phyloP scores from a whole-genome alignment of 2,113 vertebrate genomes.

The Nestor notabilis region DNA sequence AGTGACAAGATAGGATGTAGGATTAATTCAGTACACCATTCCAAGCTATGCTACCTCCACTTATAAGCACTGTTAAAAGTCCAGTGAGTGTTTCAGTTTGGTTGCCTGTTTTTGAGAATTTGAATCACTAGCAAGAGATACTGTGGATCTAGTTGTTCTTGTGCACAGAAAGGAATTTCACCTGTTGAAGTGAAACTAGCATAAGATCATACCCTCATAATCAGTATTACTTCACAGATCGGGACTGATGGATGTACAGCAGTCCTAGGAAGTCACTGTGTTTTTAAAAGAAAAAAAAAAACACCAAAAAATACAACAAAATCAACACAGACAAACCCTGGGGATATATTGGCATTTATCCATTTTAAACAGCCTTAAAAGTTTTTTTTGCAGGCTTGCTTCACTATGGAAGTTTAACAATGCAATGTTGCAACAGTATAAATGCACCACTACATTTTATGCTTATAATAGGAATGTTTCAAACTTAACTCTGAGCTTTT shows the following conservation, averaged over 20 bases:
- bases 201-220: not conserved
- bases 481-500: not conserved
- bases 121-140: fast-evolving
- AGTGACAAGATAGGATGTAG: not conserved
- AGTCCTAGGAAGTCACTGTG: not conserved
- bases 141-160: not conserved
- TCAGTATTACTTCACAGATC: not conserved
- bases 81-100: not conserved
- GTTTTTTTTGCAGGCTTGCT: not conserved
- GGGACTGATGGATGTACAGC: not conserved
- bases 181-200: not conserved
- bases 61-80: not conserved
- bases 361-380: not conserved
- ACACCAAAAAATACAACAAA: not conserved
- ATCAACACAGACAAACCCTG: not conserved
- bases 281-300: not conserved
- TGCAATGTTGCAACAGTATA: not conserved
- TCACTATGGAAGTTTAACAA: not conserved
- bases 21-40: fast-evolving
- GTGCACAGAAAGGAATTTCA: not conserved
- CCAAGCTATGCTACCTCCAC: not conserved
- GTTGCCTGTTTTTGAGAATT: not conserved
- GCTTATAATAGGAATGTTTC: not conserved
- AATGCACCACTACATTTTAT: not conserved
- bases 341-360: not conserved